Evolutionary conservation across 2,113 vertebrate genomes (phyloP).

Genomic region (Budorcas taxicolor): DNA sequence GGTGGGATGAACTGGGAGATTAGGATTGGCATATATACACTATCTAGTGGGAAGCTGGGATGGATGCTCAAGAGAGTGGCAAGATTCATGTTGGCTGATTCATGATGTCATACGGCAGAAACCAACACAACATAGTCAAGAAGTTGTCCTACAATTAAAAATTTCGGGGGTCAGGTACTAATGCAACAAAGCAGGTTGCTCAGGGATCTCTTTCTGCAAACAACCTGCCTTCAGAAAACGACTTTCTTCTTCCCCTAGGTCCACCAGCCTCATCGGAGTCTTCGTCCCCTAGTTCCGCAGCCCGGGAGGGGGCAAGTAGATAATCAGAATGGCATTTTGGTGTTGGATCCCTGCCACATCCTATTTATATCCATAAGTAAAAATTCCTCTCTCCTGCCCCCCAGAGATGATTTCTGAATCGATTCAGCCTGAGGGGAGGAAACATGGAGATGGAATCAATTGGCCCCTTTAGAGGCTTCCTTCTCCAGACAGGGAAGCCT

Average conservation of each 20-base stretch:
- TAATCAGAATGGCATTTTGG: not conserved
- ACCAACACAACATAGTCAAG: not conserved
- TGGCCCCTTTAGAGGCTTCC: not conserved
- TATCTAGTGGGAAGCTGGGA: not conserved
- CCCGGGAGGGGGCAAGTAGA: fast-evolving
- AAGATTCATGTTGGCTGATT: not conserved
- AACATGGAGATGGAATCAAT: not conserved
- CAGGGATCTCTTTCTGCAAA: not conserved
- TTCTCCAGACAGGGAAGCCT: not conserved
- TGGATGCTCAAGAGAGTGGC: not conserved
- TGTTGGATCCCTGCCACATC: not conserved
- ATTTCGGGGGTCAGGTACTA: fast-evolving
- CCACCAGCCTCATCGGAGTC: fast-evolving
- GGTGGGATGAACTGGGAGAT: not conserved
- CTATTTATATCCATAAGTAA: not conserved
- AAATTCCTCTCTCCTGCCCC: not conserved
- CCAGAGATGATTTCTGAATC: not conserved
- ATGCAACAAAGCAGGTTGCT: not conserved
- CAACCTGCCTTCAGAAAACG: not conserved
- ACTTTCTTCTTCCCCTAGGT: not conserved
- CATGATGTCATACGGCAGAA: not conserved
- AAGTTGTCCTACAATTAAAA: not conserved
- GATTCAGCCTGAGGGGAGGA: not conserved
- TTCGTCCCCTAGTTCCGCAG: not conserved
- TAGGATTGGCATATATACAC: not conserved